phyloP scores from a whole-genome alignment of 2,888 invertebrate genomes.

The Nebria salina region DNA sequence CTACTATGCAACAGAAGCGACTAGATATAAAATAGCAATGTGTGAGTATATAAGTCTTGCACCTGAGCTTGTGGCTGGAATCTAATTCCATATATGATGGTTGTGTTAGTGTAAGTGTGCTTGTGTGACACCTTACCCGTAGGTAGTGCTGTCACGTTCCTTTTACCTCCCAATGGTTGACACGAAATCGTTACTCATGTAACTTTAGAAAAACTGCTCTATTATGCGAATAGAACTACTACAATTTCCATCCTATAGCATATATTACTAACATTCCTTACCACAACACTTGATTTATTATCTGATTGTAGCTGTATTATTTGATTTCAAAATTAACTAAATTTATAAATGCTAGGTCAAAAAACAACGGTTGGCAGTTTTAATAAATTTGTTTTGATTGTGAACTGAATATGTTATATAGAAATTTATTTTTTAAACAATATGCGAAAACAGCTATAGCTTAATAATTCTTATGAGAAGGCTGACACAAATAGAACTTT shows the following conservation, averaged over 20 bases:
- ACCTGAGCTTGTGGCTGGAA: slow-evolving; percentile 34
- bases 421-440: background rate
- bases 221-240: slow-evolving; percentile 27
- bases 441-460: slow-evolving; percentile 15
- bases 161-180: slow-evolving; percentile 26
- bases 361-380: background rate
- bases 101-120: slow-evolving; percentile 4
- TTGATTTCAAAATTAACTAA: too few relatives aligned
- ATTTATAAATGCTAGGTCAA: background rate
- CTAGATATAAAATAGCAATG: slow-evolving; percentile 14
- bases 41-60: slow-evolving; percentile 13
- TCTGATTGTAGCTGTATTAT: too few relatives aligned
- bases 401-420: background rate
- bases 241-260: background rate
- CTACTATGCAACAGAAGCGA: background rate
- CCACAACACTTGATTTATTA: too few relatives aligned
- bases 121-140: slow-evolving; percentile 22
- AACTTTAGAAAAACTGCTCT: slow-evolving; percentile 16
- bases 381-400: background rate
- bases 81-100: slow-evolving; percentile 31
- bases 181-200: slow-evolving; percentile 31
- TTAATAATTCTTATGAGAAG: slow-evolving; percentile 29
- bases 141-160: slow-evolving; percentile 26
- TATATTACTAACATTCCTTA: too few relatives aligned
- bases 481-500: slow-evolving; percentile 25